Percentiles rank a stretch among this genome's conserved stretches.
These are phyloP conservation scores for Tragelaphus imberbis DNA, from an alignment of 2,113 vertebrate genomes.

Conservation along the genomic window DNA sequence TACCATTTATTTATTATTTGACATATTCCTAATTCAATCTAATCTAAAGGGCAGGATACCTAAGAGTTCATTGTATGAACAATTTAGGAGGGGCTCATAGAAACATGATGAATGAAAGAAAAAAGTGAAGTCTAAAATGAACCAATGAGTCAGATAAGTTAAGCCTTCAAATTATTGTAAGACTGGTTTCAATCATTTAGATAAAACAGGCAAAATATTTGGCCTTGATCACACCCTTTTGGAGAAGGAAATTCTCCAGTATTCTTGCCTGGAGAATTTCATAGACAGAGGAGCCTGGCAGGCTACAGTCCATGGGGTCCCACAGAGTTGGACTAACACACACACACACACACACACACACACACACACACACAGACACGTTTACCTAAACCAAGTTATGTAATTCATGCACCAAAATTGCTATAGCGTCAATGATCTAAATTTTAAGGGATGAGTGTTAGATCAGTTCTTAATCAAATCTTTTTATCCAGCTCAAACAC, in stretches of 20 bases:
- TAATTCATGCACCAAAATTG: neutral
- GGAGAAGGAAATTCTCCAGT: neutral
- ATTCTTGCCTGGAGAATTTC: neutral
- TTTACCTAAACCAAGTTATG: neutral
- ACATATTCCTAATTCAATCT: neutral
- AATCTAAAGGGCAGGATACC: neutral
- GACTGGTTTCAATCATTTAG: neutral
- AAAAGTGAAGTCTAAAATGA: conserved; percentile 7
- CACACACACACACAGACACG: too few species aligned
- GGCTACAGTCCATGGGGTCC: neutral
- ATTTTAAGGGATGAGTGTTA: neutral
- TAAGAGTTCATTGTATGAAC: neutral
- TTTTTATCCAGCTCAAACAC: neutral
- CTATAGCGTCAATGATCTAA: neutral
- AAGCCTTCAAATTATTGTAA: neutral
- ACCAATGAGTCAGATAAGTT: neutral
- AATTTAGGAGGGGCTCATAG: neutral
- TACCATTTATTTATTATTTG: neutral
- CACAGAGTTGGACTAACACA: neutral
- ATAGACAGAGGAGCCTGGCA: neutral
- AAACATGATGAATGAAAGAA: neutral
- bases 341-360: too few species aligned
- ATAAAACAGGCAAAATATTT: neutral
- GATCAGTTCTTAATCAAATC: neutral
- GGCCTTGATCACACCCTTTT: neutral